Base-by-base conservation (phyloP, 2,113 vertebrate genomes). In the Cheilinus undulatus region DNA sequence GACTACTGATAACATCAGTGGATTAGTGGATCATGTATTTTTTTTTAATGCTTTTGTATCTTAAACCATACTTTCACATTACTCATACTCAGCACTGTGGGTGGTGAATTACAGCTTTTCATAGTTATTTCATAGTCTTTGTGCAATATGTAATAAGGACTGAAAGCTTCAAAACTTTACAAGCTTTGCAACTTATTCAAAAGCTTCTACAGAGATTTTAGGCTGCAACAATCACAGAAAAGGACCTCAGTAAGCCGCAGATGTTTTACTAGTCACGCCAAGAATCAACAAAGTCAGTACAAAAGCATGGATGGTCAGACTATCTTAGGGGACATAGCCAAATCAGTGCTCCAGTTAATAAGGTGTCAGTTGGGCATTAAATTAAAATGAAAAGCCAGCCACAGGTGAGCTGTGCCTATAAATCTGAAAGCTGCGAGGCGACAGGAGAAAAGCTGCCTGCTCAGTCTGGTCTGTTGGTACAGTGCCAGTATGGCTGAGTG, bases 321-420 rank as follows among this genome's bases (percentile, higher is more conserved):
- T 9, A 32, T 32, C 30, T 32, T 1, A 32, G 13, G 36, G 36
- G 3, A 13, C 28, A 52, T 10, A 10, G 11, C 17, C 8, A 54
- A 69, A 48, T 51, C 68, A 43, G 26, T 0, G 13, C 43, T 50
- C 2, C 22, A 23, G 57, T 42, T 62, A 80, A 70, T 69, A 76
- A 57, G 46, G 34, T 17, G 38, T 62, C 30, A 15, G 20, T 4
- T 27, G 43, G 8, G 19, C 43, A 61, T 72, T 20, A 36, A 27
- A 66, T 76, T 48, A 49, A 57, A 57, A 2, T 2, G 32, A 40
- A 19, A 50, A 78, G 58, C 28, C 43, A 28, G 51, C 50, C 74
- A 78, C 63, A 77, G 76, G 74, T 79, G 46, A 79, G 59, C 49
- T 23, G 23, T 27, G 63, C 59, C 64, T 65, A 36, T 34, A 78